A percentile compares a stretch with the other conserved stretches of the same genome.
Conservation (phyloP, 2,113 vertebrate genomes). For the Seriola quinqueradiata region DNA sequence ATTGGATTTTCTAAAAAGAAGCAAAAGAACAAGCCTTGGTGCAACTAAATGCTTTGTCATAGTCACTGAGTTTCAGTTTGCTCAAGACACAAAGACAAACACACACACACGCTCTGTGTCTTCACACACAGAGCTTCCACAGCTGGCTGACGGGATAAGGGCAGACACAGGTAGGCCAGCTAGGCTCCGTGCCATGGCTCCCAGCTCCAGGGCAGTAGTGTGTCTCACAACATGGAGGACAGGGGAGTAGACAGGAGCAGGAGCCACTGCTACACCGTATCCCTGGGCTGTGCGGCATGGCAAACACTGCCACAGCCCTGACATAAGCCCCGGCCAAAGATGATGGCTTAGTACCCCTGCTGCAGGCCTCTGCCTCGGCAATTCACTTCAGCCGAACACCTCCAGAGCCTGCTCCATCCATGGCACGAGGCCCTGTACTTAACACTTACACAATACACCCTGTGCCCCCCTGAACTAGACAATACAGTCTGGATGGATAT, state of each 20-base stretch:
- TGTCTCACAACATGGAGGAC: conserved; percentile 62
- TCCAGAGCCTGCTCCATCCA: conserved; percentile 32
- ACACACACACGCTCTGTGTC: conserved; percentile 30
- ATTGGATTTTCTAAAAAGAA: conserved; percentile 36
- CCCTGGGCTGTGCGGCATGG: conserved; percentile 53
- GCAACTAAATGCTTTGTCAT: conserved; percentile 30
- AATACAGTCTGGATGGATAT: conserved; percentile 29
- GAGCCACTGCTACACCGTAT: conserved; percentile 45
- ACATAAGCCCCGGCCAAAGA: conserved; percentile 66
- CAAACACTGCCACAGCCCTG: conserved; percentile 56
- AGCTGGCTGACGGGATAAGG: conserved; percentile 73
- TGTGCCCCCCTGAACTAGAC: conserved; percentile 25
- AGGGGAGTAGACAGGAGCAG: conserved; percentile 38
- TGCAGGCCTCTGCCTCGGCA: conserved; percentile 56
- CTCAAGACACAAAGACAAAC: conserved; percentile 19
- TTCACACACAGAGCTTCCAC: conserved; percentile 50
- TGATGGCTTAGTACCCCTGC: conserved; percentile 57
- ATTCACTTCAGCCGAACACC: conserved; percentile 58
- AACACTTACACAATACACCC: conserved; percentile 43
- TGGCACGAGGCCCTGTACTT: conserved; percentile 53
- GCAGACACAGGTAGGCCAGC: conserved; percentile 72
- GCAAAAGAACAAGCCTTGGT: conserved; percentile 20
- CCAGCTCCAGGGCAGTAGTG: conserved; percentile 52
- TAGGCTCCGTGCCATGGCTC: conserved; percentile 55
- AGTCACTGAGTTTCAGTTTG: conserved; percentile 27